Conservation (phyloP, 1,140 invertebrate genomes). For the Parapsyche elsis region DNA sequence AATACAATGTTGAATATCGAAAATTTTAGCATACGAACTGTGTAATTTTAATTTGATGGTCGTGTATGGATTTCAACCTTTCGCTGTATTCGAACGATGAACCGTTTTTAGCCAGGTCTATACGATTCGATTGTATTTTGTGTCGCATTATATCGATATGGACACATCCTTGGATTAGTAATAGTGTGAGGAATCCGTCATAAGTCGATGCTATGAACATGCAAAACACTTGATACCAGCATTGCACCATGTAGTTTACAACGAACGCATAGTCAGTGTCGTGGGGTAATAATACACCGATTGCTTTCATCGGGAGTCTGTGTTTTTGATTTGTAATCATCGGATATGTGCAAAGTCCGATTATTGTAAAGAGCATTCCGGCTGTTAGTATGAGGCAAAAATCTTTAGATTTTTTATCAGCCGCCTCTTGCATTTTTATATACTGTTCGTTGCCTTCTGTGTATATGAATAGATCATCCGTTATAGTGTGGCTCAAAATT, state of each 20-base stretch:
- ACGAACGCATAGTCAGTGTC: background rate
- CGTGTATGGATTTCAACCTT: background rate
- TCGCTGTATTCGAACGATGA: background rate
- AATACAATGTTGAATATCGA: background rate
- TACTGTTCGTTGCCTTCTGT: background rate
- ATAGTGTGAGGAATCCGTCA: background rate
- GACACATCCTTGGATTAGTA: background rate
- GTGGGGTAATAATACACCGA: background rate
- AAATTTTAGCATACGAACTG: background rate
- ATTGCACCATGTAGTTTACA: background rate
- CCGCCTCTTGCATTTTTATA: background rate
- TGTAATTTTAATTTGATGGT: background rate
- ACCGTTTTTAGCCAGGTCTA: background rate
- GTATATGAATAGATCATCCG: background rate
- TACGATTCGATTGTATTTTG: background rate
- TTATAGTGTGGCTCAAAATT: background rate
- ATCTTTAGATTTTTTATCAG: background rate
- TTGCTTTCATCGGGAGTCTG: background rate
- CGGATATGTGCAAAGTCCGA: background rate
- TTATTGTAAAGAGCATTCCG: background rate
- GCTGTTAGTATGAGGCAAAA: background rate
- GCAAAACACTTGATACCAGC: background rate
- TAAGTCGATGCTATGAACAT: background rate
- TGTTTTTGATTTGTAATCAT: background rate
- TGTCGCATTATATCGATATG: slow-evolving; percentile 1